phyloP scores from a whole-genome alignment of 2,888 invertebrate genomes.

The Hyposoter dolosus region DNA sequence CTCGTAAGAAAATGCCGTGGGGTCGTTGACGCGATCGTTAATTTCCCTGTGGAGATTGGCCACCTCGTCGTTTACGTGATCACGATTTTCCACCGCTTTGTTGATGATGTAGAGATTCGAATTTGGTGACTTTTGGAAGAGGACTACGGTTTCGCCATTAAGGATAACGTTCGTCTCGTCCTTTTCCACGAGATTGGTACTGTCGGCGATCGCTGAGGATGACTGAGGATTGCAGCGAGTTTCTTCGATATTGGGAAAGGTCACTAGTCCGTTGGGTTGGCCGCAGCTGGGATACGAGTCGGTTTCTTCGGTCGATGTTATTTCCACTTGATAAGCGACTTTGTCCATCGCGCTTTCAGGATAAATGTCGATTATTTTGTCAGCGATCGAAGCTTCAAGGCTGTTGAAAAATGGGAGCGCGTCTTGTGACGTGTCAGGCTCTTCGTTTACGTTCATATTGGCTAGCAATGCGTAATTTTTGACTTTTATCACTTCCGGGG shows the following conservation, averaged over 20 bases:
- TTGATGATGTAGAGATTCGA: constrained; percentile 83
- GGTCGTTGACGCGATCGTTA: constrained; percentile 64
- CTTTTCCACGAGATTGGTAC: constrained; percentile 66
- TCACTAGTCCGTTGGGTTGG: constrained; percentile 43
- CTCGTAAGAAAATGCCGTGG: constrained; percentile 62
- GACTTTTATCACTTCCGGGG: constrained; percentile 77
- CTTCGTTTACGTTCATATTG: constrained; percentile 59
- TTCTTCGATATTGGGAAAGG: constrained; percentile 26
- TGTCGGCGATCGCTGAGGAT: constrained; percentile 29
- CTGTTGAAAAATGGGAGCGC: constrained; percentile 67
- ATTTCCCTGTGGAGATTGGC: constrained; percentile 64
- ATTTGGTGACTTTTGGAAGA: constrained; percentile 82
- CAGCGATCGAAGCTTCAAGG: constrained; percentile 53
- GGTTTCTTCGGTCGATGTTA: constrained; percentile 75
- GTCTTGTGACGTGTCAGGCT: constrained; percentile 58
- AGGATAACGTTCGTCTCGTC: constrained; percentile 81
- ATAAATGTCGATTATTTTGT: constrained; percentile 76
- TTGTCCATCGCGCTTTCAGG: constrained; percentile 79
- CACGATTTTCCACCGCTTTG: constrained; percentile 80
- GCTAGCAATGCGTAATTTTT: constrained; percentile 77
- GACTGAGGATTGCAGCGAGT: constrained; percentile 30
- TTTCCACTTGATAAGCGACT: constrained; percentile 78
- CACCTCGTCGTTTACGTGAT: constrained; percentile 74
- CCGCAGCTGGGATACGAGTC: constrained; percentile 62
- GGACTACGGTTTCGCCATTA: constrained; percentile 82